Conservation (phyloP, 2,113 vertebrate genomes). For the Mastomys coucha region DNA sequence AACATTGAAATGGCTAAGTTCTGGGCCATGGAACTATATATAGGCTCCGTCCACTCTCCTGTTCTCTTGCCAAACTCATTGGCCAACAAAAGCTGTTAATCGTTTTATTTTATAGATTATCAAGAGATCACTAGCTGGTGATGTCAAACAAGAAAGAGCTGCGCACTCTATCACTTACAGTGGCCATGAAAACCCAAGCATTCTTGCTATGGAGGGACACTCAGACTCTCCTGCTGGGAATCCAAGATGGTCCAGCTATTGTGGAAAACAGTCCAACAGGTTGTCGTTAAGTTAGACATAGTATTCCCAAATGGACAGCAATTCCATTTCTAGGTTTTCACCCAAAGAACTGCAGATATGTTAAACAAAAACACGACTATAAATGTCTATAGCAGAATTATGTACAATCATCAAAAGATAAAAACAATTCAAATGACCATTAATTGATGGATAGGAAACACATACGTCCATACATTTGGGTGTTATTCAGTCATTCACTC, state of each 20-base stretch:
- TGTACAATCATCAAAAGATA: not conserved
- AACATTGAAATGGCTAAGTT: not conserved
- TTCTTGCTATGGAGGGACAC: not conserved
- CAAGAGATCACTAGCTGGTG: not conserved
- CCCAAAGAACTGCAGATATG: not conserved
- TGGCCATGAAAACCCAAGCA: not conserved
- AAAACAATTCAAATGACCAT: not conserved
- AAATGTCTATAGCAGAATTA: not conserved
- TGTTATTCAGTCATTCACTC: not conserved
- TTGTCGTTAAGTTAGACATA: not conserved
- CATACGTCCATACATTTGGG: not conserved
- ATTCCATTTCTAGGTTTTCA: not conserved
- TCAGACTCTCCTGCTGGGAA: not conserved
- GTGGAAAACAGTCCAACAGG: not conserved
- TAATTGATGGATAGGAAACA: not conserved
- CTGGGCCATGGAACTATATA: not conserved
- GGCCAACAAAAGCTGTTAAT: not conserved
- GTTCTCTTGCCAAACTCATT: conserved; percentile 2
- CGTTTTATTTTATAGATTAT: not conserved
- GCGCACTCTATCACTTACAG: not conserved
- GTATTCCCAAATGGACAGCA: not conserved
- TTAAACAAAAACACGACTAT: not conserved
- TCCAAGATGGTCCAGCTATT: not conserved
- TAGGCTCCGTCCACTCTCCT: not conserved
- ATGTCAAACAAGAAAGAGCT: not conserved